Conservation (phyloP, 2,888 invertebrate species). For the Rhagophthalmus giganteus region DNA sequence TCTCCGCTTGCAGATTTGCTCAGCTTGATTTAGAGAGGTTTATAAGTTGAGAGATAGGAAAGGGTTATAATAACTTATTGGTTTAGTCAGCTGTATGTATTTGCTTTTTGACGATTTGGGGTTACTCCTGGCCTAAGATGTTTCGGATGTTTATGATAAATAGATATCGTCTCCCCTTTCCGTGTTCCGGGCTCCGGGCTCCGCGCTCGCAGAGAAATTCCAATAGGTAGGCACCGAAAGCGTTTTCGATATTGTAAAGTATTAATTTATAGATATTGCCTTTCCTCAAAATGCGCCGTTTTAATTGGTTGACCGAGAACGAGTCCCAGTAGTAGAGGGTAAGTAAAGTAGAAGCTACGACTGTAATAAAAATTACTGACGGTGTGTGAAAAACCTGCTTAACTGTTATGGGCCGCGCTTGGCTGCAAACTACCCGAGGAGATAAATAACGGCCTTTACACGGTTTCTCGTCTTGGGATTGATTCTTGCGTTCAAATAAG, state of each 20-base stretch:
- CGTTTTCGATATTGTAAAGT: slow-evolving; percentile 17
- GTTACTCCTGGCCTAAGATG: slow-evolving; percentile 21
- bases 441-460: slow-evolving; percentile 30
- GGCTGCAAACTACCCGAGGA: slow-evolving; percentile 32
- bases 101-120: slow-evolving; percentile 50
- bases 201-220: no score
- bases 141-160: slow-evolving; percentile 19
- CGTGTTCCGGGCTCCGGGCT: no score
- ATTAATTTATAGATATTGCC: slow-evolving; percentile 53
- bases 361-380: slow-evolving; percentile 48
- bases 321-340: slow-evolving; percentile 48
- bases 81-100: slow-evolving; percentile 51
- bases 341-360: slow-evolving; percentile 48
- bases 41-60: slow-evolving; percentile 49
- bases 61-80: slow-evolving; percentile 51
- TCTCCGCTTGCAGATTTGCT: slow-evolving; percentile 51
- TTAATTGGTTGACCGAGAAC: slow-evolving; percentile 55
- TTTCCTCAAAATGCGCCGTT: slow-evolving; percentile 51
- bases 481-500: slow-evolving; percentile 22
- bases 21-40: slow-evolving; percentile 52
- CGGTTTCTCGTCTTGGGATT: slow-evolving; percentile 28
- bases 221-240: no score
- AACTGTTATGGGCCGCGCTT: slow-evolving; percentile 40
- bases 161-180: no score
- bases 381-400: slow-evolving; percentile 42